Base-by-base conservation (phyloP, 2,888 invertebrate species). In the Eristalis pertinax region DNA sequence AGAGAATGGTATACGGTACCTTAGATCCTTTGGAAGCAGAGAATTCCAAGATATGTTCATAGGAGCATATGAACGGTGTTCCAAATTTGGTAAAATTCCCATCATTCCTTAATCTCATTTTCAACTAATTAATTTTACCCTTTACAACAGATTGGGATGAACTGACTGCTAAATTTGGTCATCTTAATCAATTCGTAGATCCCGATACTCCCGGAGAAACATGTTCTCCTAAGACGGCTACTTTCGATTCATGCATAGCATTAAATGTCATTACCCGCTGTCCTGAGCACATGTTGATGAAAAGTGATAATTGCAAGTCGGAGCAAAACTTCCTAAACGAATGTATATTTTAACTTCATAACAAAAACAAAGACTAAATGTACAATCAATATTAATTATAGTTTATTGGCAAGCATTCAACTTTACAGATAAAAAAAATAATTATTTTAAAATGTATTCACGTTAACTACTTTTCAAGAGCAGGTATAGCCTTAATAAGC, bases 401-500 rank as follows among this genome's bases (percentile, higher is more conserved):
- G 38, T 43, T 43, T 43, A 43, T 43, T 43, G 15, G 4, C 5
- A 50, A 50, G 7, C n/a, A 19, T 19, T 8, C n/a, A 50, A 5
- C 8, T 19, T 64, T 38, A 64, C 64, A 64, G 1, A 35, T 4
- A 19, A 72, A 24, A 50, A 50, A 43, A 19, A 43, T 50, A 50
- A 50, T 4, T 32, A 8, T 32, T 5, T 32, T 38, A 0, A 62
- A 50, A 19, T 50, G 50, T 19, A 8, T 56, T 4, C 19, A 22
- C 5, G 22, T 19, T n/a, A 43, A 8, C 50, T 50, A 50, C 2
- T 11, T 60, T 43, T 69, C 79, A 7, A 89, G 19, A 4, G 83
- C 70, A 1, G 90, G 89, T 32, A 90, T 50, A 7, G 15, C 69
- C 11, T 80, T 81, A n/a, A 84, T 74, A 3, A 88, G 69, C 29